These are phyloP conservation scores for Podilymbus podiceps DNA, from an alignment of 2,113 vertebrate genomes.

Conservation along the genomic window DNA sequence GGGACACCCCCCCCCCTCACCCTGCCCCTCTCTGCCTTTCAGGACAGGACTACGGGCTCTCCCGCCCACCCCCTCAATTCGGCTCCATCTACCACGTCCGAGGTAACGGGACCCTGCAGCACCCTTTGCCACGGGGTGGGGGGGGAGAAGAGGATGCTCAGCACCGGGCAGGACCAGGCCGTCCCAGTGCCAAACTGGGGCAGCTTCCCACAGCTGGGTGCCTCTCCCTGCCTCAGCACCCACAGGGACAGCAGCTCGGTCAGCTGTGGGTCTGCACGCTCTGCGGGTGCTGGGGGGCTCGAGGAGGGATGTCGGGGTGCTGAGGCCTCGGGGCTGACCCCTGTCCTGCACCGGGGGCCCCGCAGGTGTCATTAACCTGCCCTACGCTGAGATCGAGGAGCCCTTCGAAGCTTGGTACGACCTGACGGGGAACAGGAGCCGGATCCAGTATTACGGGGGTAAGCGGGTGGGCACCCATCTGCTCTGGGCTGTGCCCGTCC, in stretches of 20 bases:
- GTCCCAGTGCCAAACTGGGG: neutral
- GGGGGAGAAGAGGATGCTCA: neutral
- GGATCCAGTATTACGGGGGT: constrained; percentile 79
- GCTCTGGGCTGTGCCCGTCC: rapidly evolving
- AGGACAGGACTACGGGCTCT: constrained; percentile 62
- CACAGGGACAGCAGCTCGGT: neutral
- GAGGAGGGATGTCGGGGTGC: neutral
- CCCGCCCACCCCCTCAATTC: constrained; percentile 69
- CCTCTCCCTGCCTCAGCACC: too few species aligned
- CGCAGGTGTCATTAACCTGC: constrained; percentile 77
- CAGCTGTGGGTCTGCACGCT: neutral
- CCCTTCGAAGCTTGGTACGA: constrained; percentile 86
- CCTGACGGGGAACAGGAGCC: constrained; percentile 67
- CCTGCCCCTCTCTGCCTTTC: neutral
- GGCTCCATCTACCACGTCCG: constrained; percentile 80
- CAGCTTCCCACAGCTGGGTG: rapidly evolving
- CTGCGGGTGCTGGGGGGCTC: neutral
- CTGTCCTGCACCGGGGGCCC: neutral
- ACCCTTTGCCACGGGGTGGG: rapidly evolving
- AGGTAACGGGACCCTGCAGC: constrained; percentile 58
- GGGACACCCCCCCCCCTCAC: neutral
- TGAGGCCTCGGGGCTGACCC: neutral
- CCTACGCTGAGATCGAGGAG: constrained; percentile 83
- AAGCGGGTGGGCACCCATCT: neutral
- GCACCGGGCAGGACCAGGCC: neutral